A percentile compares a stretch with the other conserved stretches of the same genome.
phyloP scores from a whole-genome alignment of 2,113 vertebrate genomes.

The Toxostoma redivivum region DNA sequence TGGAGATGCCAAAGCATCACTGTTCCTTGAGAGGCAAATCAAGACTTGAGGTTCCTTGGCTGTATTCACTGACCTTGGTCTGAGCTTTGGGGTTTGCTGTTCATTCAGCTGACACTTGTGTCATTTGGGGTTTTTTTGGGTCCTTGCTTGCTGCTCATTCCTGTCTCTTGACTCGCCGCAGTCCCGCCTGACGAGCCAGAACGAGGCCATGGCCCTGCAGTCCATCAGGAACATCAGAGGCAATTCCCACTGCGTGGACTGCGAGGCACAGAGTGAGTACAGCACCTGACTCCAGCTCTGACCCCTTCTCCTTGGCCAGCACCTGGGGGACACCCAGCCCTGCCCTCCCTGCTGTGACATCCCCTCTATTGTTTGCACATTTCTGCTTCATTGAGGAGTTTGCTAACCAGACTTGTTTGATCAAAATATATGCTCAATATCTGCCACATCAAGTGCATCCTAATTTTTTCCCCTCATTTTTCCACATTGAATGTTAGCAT shows the following conservation, averaged over 20 bases:
- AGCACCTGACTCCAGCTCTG: not conserved
- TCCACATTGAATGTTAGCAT: not conserved
- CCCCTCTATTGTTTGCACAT: not conserved
- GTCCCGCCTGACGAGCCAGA: slow-evolving; percentile 95
- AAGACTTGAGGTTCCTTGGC: not conserved
- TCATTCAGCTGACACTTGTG: not conserved
- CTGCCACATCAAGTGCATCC: not conserved
- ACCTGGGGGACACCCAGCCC: not conserved
- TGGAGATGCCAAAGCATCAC: not conserved
- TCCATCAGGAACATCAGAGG: slow-evolving; percentile 88
- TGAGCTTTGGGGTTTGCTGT: not conserved
- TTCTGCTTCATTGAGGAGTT: not conserved
- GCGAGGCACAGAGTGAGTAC: slow-evolving; percentile 89
- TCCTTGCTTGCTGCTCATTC: not conserved
- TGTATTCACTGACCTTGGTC: rapidly evolving
- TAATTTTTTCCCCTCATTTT: not conserved
- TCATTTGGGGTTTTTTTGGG: not conserved
- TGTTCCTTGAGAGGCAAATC: not conserved
- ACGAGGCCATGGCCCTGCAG: slow-evolving; percentile 93
- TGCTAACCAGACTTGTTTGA: not conserved
- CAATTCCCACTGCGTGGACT: slow-evolving; percentile 93
- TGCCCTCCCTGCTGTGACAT: not conserved
- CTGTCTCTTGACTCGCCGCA: slow-evolving; percentile 5
- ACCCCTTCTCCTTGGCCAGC: not conserved
- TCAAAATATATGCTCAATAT: not conserved